phyloP scores from a whole-genome alignment of 2,797 vertebrate species.

The Hippopotamyrus pictus region DNA sequence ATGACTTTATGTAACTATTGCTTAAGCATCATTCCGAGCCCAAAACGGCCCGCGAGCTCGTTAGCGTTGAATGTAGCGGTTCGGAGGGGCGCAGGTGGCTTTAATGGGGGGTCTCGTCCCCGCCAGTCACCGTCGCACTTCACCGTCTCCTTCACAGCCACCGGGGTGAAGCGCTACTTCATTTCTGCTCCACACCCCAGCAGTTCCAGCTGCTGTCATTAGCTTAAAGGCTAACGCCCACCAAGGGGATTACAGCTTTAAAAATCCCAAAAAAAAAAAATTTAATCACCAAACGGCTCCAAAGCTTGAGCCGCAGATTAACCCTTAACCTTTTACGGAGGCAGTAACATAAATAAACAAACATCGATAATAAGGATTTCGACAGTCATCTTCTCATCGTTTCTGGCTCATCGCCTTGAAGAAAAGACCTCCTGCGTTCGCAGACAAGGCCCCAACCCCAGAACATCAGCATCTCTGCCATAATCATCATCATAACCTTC shows the following conservation, averaged over 20 bases:
- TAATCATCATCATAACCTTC: neutral
- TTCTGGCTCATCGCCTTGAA: neutral
- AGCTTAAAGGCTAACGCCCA: neutral
- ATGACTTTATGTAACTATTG: neutral
- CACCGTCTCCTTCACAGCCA: neutral
- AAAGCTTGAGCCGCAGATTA: neutral
- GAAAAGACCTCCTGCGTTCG: neutral
- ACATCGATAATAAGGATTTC: neutral
- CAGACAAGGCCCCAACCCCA: neutral
- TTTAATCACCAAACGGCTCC: neutral
- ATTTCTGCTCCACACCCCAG: neutral
- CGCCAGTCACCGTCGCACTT: neutral
- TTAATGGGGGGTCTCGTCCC: neutral
- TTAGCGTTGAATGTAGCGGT: neutral
- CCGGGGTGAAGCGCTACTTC: neutral
- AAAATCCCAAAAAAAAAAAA: neutral
- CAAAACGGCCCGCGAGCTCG: neutral
- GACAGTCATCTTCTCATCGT: neutral
- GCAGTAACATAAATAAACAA: neutral
- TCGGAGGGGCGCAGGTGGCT: neutral
- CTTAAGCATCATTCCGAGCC: neutral
- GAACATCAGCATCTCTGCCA: neutral
- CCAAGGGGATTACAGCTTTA: neutral
- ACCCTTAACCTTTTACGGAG: neutral
- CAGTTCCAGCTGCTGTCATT: conserved; percentile 13